A percentile compares a stretch with the other conserved stretches of the same genome.
Conservation (phyloP, 2,113 vertebrate species). For the Neopipo cinnamomea region DNA sequence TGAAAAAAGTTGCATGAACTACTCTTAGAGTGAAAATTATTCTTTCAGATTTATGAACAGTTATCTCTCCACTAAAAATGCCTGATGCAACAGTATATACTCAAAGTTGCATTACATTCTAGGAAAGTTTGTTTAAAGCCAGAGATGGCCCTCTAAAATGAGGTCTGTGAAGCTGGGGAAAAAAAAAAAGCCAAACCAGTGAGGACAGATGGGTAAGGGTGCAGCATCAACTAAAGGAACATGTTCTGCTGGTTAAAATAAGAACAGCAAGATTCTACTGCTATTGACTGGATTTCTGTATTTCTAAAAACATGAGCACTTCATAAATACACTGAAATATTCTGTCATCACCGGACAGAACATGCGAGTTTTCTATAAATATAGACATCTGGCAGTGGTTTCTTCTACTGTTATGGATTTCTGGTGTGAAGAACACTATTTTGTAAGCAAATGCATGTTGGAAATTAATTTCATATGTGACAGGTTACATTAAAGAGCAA, state of each 20-base stretch:
- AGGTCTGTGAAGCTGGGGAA: neutral
- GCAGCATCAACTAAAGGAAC: neutral
- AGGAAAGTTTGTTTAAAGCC: neutral
- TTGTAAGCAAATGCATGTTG: conserved; percentile 23
- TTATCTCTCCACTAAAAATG: neutral
- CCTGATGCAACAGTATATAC: neutral
- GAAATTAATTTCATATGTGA: conserved; percentile 40
- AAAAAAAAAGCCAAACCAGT: neutral
- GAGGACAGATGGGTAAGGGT: neutral
- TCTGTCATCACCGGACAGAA: conserved; percentile 31
- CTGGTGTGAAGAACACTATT: conserved; percentile 30
- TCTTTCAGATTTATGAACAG: neutral
- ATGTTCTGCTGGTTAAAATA: conserved; percentile 12
- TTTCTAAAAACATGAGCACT: conserved; percentile 36
- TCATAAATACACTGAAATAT: conserved; percentile 62
- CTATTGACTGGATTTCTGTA: conserved; percentile 38
- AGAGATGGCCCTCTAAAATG: neutral
- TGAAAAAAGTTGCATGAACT: neutral
- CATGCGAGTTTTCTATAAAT: conserved; percentile 24
- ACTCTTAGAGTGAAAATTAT: neutral
- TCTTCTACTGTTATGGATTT: conserved; percentile 23
- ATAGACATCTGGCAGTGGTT: conserved; percentile 39
- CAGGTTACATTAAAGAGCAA: conserved; percentile 26
- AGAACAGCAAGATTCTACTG: neutral
- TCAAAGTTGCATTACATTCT: neutral